Evolutionary conservation across 2,888 invertebrate genomes (phyloP), one percentile per base, ranked within the genome.

Genomic region (Meteorus colon): DNA sequence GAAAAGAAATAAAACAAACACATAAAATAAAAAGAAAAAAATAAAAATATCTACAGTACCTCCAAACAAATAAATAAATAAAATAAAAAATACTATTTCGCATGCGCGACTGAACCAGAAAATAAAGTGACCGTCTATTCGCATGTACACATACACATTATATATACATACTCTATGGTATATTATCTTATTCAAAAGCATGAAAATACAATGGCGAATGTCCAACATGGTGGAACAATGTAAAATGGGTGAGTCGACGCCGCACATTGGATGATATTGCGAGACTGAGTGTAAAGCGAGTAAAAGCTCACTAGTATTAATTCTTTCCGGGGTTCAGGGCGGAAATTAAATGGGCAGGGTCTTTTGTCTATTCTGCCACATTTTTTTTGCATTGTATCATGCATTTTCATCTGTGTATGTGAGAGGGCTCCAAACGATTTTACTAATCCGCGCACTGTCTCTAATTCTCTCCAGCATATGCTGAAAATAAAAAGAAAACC

Each of bases 331-430:
- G 71, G 55, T 55, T 55, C 19, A 55, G 55, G 55, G 19, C 55
- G 55, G 55, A 55, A 55, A 19, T 55, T 24, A 55, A 55, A 55
- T 55, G 55, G 55, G 55, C 55, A 55, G 8, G 55, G 70, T 34
- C 81, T 82, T 83, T 85, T 85, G 83, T 84, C 83, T 80, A 75
- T 80, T 74, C 72, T 74, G 34, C 68, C 74, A 74, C 76, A 55
- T 51, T 68, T 73, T 72, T 12, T 65, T 48, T 67, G 29, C 55
- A 63, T 72, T 45, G 41, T 45, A 24, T 45, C 41, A 29, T 60
- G 55, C 29, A 19, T 63, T 48, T 45, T 72, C 45, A 31, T 27
- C 3, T 63, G 14, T 31, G 16, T 45, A 60, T 24, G 37, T 60
- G 41, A 41, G 41, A 41, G 41, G 8, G 6, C 69, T 37, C 51